phyloP scores from a whole-genome alignment of 2,113 vertebrate genomes.

The Edolisoma coerulescens region DNA sequence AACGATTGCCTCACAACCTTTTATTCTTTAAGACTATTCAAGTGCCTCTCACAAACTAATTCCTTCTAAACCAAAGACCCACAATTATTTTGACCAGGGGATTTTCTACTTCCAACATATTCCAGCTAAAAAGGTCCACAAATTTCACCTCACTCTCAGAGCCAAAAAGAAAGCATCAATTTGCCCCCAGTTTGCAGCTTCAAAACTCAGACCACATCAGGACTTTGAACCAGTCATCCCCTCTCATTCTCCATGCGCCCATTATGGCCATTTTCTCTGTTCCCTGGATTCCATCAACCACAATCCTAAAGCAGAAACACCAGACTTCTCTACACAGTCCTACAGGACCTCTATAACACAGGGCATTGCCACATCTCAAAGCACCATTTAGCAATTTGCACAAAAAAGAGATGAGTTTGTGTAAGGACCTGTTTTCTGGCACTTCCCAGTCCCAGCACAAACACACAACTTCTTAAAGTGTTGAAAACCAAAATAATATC shows the following conservation, averaged over 20 bases:
- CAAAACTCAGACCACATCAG: rapidly evolving
- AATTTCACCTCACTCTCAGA: background rate
- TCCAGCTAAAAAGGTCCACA: background rate
- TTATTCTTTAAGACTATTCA: background rate
- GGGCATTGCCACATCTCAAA: background rate
- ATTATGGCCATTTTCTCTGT: background rate
- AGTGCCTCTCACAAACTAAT: background rate
- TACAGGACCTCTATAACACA: background rate
- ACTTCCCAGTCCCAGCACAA: background rate
- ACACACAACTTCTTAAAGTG: background rate
- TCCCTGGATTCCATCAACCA: background rate
- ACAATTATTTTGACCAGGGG: background rate
- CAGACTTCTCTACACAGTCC: background rate
- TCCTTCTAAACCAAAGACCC: background rate
- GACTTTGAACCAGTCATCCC: rapidly evolving
- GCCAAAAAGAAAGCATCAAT: background rate
- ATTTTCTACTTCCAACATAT: background rate
- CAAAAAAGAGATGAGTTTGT: background rate
- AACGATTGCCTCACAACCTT: background rate
- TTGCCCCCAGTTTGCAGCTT: too few species aligned
- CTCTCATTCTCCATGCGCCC: background rate
- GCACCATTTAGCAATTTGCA: background rate
- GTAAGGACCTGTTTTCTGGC: background rate
- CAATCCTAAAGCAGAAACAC: background rate
- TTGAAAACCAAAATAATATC: background rate